Conservation (phyloP, 2,113 vertebrate species). For the Lichenostomus cassidix region DNA sequence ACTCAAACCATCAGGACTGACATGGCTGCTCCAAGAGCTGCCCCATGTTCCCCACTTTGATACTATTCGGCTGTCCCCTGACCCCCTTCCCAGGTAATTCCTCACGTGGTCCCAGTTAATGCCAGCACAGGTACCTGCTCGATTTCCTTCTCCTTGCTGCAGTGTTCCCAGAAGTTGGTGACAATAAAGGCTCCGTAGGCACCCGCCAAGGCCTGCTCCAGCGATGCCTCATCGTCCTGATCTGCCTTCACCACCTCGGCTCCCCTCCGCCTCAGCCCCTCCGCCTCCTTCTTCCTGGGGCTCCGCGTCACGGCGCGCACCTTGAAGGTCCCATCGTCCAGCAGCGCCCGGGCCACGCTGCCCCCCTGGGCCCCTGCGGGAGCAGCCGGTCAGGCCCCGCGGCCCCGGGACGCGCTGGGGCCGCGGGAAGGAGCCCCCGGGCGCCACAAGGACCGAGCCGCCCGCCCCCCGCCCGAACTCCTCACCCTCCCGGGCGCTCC, state of each 20-base stretch:
- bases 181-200: conserved; percentile 67
- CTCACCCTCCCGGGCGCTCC: not conserved
- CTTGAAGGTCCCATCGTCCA: conserved; percentile 61
- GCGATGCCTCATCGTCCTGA: conserved; percentile 47
- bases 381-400: not conserved
- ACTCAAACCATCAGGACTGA: not conserved
- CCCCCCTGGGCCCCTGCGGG: conserved; percentile 68
- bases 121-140: conserved; percentile 37
- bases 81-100: not conserved
- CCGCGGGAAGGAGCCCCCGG: not conserved
- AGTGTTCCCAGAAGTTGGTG: conserved; percentile 74
- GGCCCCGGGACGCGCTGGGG: not conserved
- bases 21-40: not conserved
- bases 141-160: conserved; percentile 69
- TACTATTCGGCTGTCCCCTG: not conserved
- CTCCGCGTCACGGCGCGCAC: conserved; percentile 61
- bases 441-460: not conserved
- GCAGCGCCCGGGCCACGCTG: conserved; percentile 55
- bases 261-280: conserved; percentile 44
- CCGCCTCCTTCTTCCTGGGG: conserved; percentile 19
- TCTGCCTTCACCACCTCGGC: conserved; percentile 69
- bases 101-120: accelerated
- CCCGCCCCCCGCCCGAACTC: not conserved
- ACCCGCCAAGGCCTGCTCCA: conserved; percentile 56
- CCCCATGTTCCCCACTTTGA: not conserved